Base-by-base conservation (phyloP, 2,888 invertebrate species). In the Tromatobia lineatoria region DNA sequence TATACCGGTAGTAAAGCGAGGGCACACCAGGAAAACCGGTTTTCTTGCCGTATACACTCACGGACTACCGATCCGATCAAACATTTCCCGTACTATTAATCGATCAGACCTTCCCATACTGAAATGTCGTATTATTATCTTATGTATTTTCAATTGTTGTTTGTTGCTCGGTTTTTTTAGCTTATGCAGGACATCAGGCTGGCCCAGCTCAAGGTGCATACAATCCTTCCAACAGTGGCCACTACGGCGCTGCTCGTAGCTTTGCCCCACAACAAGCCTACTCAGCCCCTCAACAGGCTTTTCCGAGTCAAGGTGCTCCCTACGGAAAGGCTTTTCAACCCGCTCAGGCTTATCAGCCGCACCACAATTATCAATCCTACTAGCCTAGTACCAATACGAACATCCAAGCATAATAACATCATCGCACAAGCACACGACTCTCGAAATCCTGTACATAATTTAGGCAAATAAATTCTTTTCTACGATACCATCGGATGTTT, bases 401-500 rank as follows among this genome's bases (percentile, higher is more conserved):
- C 42, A 82, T 78, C 71, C 75, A 54, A 59, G 66, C 74, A 78
- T 74, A 76, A 70, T 57, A 75, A 81, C 78, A 54, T 85, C 82
- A 79, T 71, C 71, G 79, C 75, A 79, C 34, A 59, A 54, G 38
- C 57, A 57, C 54, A 80, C 74, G 82, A 82, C 81, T 80, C 80
- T 77, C 71, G 81, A 82, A 83, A 87, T 87, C 87, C 87, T 93
- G 93, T 93, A 93, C 89, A 93, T 93, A 93, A 89, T 92, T 89
- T 93, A 93, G 93, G 89, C 88, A 88, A 92, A 93, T 93, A 93
- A 93, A 93, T 93, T 93, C 87, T 90, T 91, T 90, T 90, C 82
- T 89, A 90, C 83, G 80, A 88, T 88, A 81, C 54, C 50, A 66
- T 75, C 64, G 29, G 34, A 11, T 23, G 50, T 54, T 38, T 45